Conservation (phyloP, 1,140 invertebrate species). For the Apis laboriosa region DNA sequence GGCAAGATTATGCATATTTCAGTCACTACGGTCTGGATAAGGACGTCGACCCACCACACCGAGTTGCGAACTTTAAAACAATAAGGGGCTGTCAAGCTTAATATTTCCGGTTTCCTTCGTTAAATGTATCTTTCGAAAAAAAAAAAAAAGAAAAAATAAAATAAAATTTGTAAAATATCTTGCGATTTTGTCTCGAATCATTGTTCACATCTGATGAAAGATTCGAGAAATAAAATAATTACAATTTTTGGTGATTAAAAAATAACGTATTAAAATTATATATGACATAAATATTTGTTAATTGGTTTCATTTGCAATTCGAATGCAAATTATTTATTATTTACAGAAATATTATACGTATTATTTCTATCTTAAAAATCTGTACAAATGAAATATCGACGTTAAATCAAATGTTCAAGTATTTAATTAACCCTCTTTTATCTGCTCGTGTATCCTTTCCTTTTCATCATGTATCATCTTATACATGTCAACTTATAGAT, state of each 20-base stretch:
- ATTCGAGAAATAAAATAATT: no score
- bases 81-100: not conserved
- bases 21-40: slow-evolving; percentile 35
- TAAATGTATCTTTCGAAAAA: not conserved
- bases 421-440: not conserved
- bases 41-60: slow-evolving; percentile 24
- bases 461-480: no score
- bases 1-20: slow-evolving; percentile 45
- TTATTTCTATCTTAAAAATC: no score
- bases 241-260: no score
- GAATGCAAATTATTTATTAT: no score
- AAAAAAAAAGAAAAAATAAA: not conserved
- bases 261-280: no score
- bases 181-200: no score
- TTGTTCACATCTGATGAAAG: no score
- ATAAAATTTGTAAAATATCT: no score
- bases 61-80: not conserved
- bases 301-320: no score
- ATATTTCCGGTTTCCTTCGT: not conserved
- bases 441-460: not conserved
- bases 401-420: not conserved
- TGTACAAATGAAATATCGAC: not conserved
- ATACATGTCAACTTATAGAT: not conserved
- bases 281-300: no score
- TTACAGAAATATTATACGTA: no score